These are phyloP conservation scores for Psilopogon haemacephalus DNA, from an alignment of 2,113 vertebrate genomes.

Conservation along the genomic window DNA sequence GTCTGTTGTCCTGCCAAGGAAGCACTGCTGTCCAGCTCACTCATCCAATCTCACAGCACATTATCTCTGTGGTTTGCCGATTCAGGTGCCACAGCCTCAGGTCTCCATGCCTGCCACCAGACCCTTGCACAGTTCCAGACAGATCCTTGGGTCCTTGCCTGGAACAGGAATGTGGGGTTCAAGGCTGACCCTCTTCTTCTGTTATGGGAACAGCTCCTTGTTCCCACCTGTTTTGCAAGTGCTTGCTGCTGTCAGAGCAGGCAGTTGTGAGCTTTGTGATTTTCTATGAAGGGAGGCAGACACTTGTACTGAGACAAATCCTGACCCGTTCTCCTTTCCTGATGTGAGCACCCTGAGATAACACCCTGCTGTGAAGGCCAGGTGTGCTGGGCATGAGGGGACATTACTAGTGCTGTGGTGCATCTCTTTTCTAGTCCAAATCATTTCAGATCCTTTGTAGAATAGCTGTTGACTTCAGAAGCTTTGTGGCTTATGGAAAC, in stretches of 20 bases:
- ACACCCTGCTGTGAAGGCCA: not conserved
- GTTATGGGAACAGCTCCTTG: not conserved
- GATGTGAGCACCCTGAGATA: not conserved
- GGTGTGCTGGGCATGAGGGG: slow-evolving; percentile 5
- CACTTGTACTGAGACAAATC: not conserved
- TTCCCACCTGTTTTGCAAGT: not conserved
- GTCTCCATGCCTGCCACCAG: slow-evolving; percentile 10
- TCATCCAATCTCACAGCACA: slow-evolving; percentile 20
- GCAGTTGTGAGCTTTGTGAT: not conserved
- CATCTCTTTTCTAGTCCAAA: slow-evolving; percentile 48
- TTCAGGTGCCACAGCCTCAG: not conserved
- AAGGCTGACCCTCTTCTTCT: not conserved
- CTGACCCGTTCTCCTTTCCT: not conserved
- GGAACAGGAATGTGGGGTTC: not conserved
- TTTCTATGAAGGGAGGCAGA: slow-evolving; percentile 12
- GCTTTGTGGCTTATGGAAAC: slow-evolving; percentile 67
- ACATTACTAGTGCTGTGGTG: not conserved
- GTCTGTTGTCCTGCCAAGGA: slow-evolving; percentile 49
- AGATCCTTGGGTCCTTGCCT: not conserved
- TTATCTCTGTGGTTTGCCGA: slow-evolving; percentile 54
- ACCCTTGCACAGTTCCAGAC: not conserved
- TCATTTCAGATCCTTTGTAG: slow-evolving; percentile 61
- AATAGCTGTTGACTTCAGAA: slow-evolving; percentile 56
- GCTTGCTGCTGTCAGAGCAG: slow-evolving; percentile 16
- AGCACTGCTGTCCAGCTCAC: slow-evolving; percentile 48